A percentile compares a stretch with the other conserved stretches of the same genome.
These are phyloP conservation scores for Cephus spinipes DNA, from an alignment of 2,888 invertebrate genomes.

Conservation along the genomic window DNA sequence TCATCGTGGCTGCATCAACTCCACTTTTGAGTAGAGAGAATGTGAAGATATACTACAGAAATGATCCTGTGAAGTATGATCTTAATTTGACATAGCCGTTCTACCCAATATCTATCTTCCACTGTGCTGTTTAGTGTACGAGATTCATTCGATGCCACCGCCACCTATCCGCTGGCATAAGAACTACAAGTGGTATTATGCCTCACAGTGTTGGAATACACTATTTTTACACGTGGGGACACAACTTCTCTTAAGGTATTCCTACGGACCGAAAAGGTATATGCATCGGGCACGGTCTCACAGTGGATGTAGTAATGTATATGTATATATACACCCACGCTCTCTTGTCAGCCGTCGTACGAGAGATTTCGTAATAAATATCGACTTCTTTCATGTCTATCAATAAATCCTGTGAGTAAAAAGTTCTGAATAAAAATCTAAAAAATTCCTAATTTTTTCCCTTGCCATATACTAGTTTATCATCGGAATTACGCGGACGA, in stretches of 20 bases:
- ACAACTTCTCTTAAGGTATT: background rate
- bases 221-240: background rate
- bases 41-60: conserved; percentile 76
- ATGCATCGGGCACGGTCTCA: too few relatives aligned
- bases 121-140: background rate
- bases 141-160: background rate
- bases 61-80: conserved; percentile 75
- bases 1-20: conserved; percentile 72
- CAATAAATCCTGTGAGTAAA: too few relatives aligned
- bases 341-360: too few relatives aligned
- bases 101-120: background rate
- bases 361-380: too few relatives aligned
- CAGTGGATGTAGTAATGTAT: too few relatives aligned
- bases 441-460: too few relatives aligned
- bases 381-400: too few relatives aligned
- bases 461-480: too few relatives aligned
- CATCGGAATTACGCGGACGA: too few relatives aligned
- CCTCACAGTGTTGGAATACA: background rate
- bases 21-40: conserved; percentile 68
- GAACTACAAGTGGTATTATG: background rate
- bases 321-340: too few relatives aligned
- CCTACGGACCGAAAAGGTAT: too few relatives aligned
- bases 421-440: too few relatives aligned
- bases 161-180: conserved; percentile 28
- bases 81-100: conserved; percentile 35